These are phyloP conservation scores for Helleia helle DNA, from an alignment of 2,888 invertebrate genomes.

Conservation along the genomic window DNA sequence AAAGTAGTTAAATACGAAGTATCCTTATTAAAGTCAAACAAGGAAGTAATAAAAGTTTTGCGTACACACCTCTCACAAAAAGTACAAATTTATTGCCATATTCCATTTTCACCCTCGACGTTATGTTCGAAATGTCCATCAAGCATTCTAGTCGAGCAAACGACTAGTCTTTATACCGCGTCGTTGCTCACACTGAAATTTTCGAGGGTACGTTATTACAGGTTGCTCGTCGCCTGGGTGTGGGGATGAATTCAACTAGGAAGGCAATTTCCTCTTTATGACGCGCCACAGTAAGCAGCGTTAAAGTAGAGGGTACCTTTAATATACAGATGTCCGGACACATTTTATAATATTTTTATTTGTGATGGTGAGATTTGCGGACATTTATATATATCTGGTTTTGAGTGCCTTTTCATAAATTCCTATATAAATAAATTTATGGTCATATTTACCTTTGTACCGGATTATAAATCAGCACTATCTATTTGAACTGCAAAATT, in stretches of 20 bases:
- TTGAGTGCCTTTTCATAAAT: too few species aligned
- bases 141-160: conserved; percentile 20
- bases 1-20: too few species aligned
- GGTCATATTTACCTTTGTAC: too few species aligned
- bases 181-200: conserved; percentile 43
- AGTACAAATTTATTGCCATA: conserved; percentile 9
- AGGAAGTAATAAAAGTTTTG: conserved; percentile 2
- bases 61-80: not conserved
- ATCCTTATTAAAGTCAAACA: too few species aligned
- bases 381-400: too few species aligned
- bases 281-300: conserved; percentile 43
- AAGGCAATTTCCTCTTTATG: conserved; percentile 66
- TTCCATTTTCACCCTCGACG: conserved; percentile 17
- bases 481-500: too few species aligned
- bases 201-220: conserved; percentile 51
- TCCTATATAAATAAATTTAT: too few species aligned
- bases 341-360: not conserved
- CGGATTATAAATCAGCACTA: too few species aligned
- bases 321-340: not conserved
- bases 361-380: too few species aligned
- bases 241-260: conserved; percentile 62
- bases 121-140: conserved; percentile 18
- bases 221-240: conserved; percentile 29
- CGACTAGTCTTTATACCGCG: conserved; percentile 19
- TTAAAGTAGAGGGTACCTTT: conserved; percentile 23